phyloP scores from a whole-genome alignment of 2,797 vertebrate genomes.

The Pagetopsis macropterus region DNA sequence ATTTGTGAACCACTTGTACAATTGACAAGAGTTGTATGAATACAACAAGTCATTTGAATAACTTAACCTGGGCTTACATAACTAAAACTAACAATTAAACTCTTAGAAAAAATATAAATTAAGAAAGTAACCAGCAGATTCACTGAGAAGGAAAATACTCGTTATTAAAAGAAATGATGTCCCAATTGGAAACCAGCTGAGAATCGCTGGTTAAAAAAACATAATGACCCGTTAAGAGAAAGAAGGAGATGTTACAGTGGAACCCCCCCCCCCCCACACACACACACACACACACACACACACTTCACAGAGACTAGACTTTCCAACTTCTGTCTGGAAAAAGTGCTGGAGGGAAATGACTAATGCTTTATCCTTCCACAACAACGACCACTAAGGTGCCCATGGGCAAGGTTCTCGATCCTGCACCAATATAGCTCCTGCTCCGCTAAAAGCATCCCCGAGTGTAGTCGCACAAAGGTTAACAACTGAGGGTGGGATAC shows the following conservation, averaged over 20 bases:
- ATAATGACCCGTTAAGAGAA: background rate
- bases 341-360: slow-evolving; percentile 14
- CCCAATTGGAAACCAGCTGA: background rate
- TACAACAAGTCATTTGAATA: background rate
- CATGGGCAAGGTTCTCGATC: slow-evolving; percentile 18
- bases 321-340: slow-evolving; percentile 19
- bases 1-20: no score
- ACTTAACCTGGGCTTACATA: no score
- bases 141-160: background rate
- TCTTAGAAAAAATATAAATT: no score
- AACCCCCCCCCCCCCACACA: no score
- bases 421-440: slow-evolving; percentile 2
- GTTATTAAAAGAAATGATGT: background rate
- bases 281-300: no score
- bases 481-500: slow-evolving; percentile 7
- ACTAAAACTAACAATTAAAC: no score
- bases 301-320: background rate
- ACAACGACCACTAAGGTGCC: slow-evolving; percentile 5
- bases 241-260: background rate
- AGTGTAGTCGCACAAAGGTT: slow-evolving; percentile 37
- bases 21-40: no score
- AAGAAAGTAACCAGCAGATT: background rate
- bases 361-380: slow-evolving; percentile 14
- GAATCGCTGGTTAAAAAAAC: background rate
- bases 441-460: slow-evolving; percentile 20